A percentile compares a stretch with the other conserved stretches of the same genome.
phyloP scores from a whole-genome alignment of 2,797 vertebrate species.

The Sylvia borin region DNA sequence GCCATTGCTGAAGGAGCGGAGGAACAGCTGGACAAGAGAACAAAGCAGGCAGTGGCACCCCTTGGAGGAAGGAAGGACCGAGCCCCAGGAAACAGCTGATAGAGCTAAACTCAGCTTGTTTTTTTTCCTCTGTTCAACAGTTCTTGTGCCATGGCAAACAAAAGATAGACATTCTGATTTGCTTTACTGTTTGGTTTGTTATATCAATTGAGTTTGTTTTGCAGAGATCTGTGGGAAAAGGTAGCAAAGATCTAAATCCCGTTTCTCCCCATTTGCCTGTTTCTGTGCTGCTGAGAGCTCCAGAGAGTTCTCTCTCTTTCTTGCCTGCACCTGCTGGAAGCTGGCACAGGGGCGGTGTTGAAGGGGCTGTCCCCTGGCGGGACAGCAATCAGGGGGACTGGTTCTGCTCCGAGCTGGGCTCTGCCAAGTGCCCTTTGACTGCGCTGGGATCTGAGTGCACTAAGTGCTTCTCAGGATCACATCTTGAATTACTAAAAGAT shows the following conservation, averaged over 20 bases:
- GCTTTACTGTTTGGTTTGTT: constrained; percentile 78
- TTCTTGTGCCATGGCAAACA: constrained; percentile 85
- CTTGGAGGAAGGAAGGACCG: constrained; percentile 75
- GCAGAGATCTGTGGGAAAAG: constrained; percentile 70
- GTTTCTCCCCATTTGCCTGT: neutral
- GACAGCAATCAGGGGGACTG: neutral
- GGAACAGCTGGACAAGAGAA: constrained; percentile 79
- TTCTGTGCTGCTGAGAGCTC: neutral
- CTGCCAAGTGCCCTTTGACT: neutral
- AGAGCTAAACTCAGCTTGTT: constrained; percentile 81
- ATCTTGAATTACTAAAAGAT: constrained; percentile 1
- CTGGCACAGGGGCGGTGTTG: neutral
- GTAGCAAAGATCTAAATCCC: constrained; percentile 32
- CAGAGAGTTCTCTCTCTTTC: neutral
- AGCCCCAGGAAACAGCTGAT: constrained; percentile 80
- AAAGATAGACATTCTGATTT: constrained; percentile 77
- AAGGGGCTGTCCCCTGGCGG: neutral
- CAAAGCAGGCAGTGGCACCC: constrained; percentile 81
- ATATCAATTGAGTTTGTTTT: constrained; percentile 69
- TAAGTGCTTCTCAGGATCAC: constrained; percentile 5
- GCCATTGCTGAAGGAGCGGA: constrained; percentile 73
- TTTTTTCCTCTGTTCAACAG: constrained; percentile 79
- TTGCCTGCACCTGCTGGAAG: neutral
- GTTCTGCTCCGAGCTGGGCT: neutral
- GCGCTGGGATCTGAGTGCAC: neutral